Evolutionary conservation across 2,797 vertebrate genomes (phyloP).

Genomic region (Sphenodon punctatus): DNA sequence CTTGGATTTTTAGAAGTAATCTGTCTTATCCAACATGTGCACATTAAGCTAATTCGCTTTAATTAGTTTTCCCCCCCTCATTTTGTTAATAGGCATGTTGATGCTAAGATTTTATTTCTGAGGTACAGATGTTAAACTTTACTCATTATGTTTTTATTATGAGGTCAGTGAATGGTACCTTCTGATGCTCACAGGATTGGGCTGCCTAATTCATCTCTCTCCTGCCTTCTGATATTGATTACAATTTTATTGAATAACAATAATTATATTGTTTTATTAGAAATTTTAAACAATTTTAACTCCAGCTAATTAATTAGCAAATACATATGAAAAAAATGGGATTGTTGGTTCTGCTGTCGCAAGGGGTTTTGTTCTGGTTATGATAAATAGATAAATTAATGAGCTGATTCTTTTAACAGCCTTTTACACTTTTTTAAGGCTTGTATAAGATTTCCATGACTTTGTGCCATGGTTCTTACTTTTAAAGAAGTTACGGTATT

Average conservation of each 20-base stretch:
- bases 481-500: not conserved
- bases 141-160: constrained; percentile 57
- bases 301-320: constrained; percentile 59
- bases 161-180: constrained; percentile 30
- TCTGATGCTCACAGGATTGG: constrained; percentile 4
- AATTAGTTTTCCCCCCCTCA: constrained; percentile 81
- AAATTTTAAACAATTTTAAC: constrained; percentile 23
- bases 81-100: constrained; percentile 80
- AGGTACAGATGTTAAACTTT: constrained; percentile 67
- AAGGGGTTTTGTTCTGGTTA: constrained; percentile 36
- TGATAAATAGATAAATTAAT: constrained; percentile 64
- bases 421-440: constrained; percentile 27
- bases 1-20: constrained; percentile 80
- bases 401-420: constrained; percentile 53
- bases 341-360: constrained; percentile 35
- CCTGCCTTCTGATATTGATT: constrained; percentile 21
- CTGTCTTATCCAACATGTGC: constrained; percentile 79
- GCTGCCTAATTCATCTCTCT: constrained; percentile 7
- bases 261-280: constrained; percentile 20
- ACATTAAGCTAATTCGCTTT: constrained; percentile 86
- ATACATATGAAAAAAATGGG: constrained; percentile 50
- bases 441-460: not conserved
- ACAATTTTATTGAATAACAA: constrained; percentile 2
- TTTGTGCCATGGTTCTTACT: not conserved
- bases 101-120: constrained; percentile 69